Evolutionary conservation across 2,797 vertebrate species (phyloP), one percentile per base, ranked within the genome.

Genomic region (Manis crassicaudata): DNA sequence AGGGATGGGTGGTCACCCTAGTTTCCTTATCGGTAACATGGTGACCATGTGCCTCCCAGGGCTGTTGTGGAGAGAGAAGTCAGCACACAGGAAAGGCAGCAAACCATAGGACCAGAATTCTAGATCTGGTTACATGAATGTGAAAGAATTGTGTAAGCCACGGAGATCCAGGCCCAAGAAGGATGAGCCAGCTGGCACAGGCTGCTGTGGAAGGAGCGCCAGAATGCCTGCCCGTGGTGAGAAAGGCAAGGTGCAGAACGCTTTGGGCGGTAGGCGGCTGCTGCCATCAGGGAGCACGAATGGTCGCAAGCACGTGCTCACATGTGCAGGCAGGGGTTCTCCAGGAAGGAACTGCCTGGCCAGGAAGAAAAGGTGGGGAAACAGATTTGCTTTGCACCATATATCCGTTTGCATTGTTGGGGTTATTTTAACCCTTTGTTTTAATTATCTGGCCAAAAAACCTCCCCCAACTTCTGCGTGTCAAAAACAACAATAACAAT

Each of bases 401-500:
- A 16, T 27, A 35, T 27, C 17, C 50, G 72, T 84, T 67, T 32
- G 27, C 32, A 8, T 23, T 52, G 35, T 73, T 70, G 50, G 56
- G 43, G 56, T 60, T 82, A 58, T 77, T 84, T 86, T 83, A 96
- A 92, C 81, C 37, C 68, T 85, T 62, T 62, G 50, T 46, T 96
- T 65, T 84, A 43, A 52, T 43, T 40, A 35, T 82, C 89, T 86
- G 73, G 50, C 35, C 7, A 0, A 35, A 88, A 90, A 81, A 23
- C 35, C 6, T 52, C 25, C 72, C 40, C 40, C 52, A 73, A n/a
- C 27, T 23, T 92, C 76, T 79, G 20, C 68, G 50, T 82, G 70
- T 72, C 75, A 27, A 43, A n/a, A 67, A 14, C 37, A 70, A 87
- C 18, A 27, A 50, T n/a, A 67, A 9, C 35, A 62, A 87, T 12